Evolutionary conservation across 2,888 invertebrate genomes (phyloP).

Genomic region (Parascotia fuliginaria): DNA sequence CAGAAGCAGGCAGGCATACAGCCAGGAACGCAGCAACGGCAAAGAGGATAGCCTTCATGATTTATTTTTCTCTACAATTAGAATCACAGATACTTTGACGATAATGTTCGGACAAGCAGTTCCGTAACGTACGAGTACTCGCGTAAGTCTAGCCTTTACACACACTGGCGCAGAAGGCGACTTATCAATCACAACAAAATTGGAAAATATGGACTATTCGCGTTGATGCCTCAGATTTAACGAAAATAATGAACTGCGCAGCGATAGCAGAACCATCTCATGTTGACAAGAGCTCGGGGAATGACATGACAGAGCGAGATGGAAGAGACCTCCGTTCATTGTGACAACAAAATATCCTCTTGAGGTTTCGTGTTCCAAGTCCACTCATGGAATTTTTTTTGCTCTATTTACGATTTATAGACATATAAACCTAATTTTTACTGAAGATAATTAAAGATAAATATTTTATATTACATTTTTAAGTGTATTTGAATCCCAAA

Average conservation of each 20-base stretch:
- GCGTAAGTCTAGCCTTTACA: constrained; percentile 89
- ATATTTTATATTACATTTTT: not conserved
- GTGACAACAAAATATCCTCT: constrained; percentile 52
- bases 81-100: constrained; percentile 83
- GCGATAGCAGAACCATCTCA: constrained; percentile 74
- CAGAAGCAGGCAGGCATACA: constrained; percentile 79
- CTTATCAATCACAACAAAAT: constrained; percentile 71
- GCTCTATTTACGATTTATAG: constrained; percentile 17
- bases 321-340: constrained; percentile 47
- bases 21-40: constrained; percentile 80
- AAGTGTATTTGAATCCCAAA: constrained; percentile 5
- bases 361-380: constrained; percentile 81
- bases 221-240: constrained; percentile 64
- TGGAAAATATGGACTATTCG: constrained; percentile 62
- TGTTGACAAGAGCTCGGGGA: constrained; percentile 70
- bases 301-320: constrained; percentile 67
- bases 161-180: constrained; percentile 89
- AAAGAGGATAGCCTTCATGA: constrained; percentile 86
- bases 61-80: constrained; percentile 59
- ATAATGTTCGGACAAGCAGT: constrained; percentile 45
- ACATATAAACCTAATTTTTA: not conserved
- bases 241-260: constrained; percentile 77
- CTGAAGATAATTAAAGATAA: not conserved
- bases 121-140: constrained; percentile 56
- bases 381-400: constrained; percentile 57